phyloP scores from a whole-genome alignment of 1,140 invertebrate species.

The Triops longicaudatus region DNA sequence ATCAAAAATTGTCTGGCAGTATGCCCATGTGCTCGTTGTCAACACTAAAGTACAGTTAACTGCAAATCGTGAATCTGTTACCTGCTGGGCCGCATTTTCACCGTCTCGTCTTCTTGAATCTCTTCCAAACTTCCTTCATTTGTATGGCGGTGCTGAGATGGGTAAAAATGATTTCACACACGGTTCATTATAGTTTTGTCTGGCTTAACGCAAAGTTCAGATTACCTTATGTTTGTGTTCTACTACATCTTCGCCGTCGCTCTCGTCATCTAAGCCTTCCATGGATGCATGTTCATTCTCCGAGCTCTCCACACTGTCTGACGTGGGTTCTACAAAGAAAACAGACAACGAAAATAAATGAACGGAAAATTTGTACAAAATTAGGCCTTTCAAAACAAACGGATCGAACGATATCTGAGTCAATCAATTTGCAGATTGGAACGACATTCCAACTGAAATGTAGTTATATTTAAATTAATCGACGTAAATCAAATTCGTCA shows the following conservation, averaged over 20 bases:
- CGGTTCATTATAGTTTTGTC: no score
- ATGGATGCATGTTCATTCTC: not conserved
- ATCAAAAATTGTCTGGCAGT: not conserved
- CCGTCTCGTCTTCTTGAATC: conserved; percentile 19
- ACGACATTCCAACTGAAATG: no score
- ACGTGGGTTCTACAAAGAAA: not conserved
- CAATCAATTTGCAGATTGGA: no score
- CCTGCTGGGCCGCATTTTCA: conserved; percentile 24
- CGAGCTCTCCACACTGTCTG: not conserved
- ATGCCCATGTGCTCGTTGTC: not conserved
- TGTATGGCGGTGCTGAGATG: not conserved
- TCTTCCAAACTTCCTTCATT: conserved; percentile 10
- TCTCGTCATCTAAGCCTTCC: conserved; percentile 21
- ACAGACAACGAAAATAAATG: not conserved
- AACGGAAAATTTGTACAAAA: no score
- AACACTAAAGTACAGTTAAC: not conserved
- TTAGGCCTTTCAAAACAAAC: no score
- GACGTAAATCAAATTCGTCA: no score
- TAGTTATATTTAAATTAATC: no score
- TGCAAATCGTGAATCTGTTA: not conserved
- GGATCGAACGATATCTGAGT: no score
- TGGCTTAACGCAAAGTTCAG: no score
- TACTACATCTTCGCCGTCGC: conserved; percentile 13
- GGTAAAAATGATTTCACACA: no score
- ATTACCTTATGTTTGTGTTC: conserved; percentile 19